Evolutionary conservation across 2,113 vertebrate genomes (phyloP).

Genomic region (Danionella cerebrum): DNA sequence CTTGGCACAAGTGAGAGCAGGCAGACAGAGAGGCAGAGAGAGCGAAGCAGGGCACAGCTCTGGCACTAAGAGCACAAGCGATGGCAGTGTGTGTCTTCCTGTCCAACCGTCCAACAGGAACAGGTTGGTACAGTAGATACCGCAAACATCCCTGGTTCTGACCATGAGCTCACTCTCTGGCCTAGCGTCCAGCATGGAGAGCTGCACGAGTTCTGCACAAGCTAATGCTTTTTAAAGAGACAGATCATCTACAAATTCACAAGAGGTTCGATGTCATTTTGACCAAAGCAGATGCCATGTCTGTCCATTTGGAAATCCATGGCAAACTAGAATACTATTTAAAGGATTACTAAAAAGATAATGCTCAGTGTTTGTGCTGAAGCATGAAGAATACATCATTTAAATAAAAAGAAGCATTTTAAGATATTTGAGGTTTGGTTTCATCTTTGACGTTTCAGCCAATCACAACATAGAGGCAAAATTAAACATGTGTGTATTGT

Average conservation of each 20-base stretch:
- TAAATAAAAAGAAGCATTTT: too few species aligned
- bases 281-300: too few species aligned
- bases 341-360: too few species aligned
- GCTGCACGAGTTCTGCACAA: background rate
- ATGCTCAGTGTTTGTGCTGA: too few species aligned
- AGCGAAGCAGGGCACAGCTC: slow-evolving; percentile 15
- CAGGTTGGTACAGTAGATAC: slow-evolving; percentile 23
- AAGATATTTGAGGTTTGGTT: too few species aligned
- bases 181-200: background rate
- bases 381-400: too few species aligned
- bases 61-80: slow-evolving; percentile 32
- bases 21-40: slow-evolving; percentile 18
- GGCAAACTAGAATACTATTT: too few species aligned
- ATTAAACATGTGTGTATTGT: too few species aligned
- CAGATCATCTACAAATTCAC: background rate
- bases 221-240: background rate
- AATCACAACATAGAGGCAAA: too few species aligned
- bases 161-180: slow-evolving; percentile 13
- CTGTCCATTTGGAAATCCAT: too few species aligned
- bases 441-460: too few species aligned
- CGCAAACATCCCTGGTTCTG: slow-evolving; percentile 3
- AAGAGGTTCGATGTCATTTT: too few species aligned
- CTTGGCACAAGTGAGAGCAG: slow-evolving; percentile 34
- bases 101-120: slow-evolving; percentile 32
- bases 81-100: slow-evolving; percentile 37